Base-by-base conservation (phyloP, 30 jellyfish, hydroid and myxozoan genomes). In the Catostylus mosaicus region DNA sequence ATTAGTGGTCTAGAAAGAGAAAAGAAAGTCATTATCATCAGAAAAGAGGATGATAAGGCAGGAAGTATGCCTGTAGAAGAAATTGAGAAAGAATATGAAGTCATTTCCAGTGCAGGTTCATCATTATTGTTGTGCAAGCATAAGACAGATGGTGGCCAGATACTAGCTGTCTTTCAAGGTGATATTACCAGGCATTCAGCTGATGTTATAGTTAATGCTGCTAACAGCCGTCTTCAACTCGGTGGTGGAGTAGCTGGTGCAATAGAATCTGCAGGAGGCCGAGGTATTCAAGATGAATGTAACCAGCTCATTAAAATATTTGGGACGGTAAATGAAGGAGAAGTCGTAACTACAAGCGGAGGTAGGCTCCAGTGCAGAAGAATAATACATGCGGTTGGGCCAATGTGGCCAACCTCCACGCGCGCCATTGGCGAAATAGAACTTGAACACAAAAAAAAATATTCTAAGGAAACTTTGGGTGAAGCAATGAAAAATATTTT, bases 181-280 rank as follows among this genome's bases (percentile, higher is more conserved):
- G 89, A 79, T 30, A 79, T 79, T 4, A 79, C 89, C 3, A 40
- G 48, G 2, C 89, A 79, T 18, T 19, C 37, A 19, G 81, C 69
- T 32, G 89, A 79, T 79, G 52, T 46, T 18, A 64, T 79, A 45
- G 89, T 79, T 3, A 79, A 79, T 51, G 75, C 89, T 3, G 89
- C 89, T 0, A 79, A 79, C 40, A 40, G 30, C 3, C 22, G 34
- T 10, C 70, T 79, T 2, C 34, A 63, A 60, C 67, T 79, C 19
- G 89, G 89, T 45, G 81, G 73, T n/a, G 89, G 89, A 7, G 89
- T 79, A 0, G 89, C 89, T 38, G 89, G 89, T 22, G 89, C 89
- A 1, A 63, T 79, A 1, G 1, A 8, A 24, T 61, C 75, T 29
- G 67, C 81, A 1, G 89, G 89, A 18, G 89, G 89, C 14, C 3